phyloP scores from a whole-genome alignment of 2,113 vertebrate genomes.

The Mellivora capensis region DNA sequence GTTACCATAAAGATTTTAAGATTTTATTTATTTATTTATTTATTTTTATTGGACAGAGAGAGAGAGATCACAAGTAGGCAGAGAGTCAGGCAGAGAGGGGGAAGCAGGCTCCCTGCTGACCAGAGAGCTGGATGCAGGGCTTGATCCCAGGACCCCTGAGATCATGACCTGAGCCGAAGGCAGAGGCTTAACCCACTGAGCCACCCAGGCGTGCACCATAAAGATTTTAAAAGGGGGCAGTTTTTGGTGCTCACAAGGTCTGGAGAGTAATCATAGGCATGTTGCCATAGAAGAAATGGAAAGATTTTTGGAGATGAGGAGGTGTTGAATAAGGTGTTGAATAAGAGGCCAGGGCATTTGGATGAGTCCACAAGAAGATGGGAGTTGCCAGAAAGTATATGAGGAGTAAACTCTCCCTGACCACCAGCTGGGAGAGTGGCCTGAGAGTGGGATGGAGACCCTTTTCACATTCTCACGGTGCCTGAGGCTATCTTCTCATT shows the following conservation, averaged over 20 bases:
- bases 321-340: background rate
- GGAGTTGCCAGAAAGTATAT: background rate
- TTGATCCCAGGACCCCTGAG: too few relatives aligned
- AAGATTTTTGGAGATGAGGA: background rate
- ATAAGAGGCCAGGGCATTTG: background rate
- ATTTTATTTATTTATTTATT: background rate
- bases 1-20: background rate
- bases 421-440: background rate
- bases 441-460: background rate
- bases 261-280: background rate
- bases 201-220: background rate
- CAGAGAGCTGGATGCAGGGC: too few relatives aligned
- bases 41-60: too few relatives aligned
- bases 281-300: background rate
- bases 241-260: background rate
- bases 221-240: background rate
- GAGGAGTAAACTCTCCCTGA: background rate
- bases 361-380: background rate
- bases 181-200: too few relatives aligned
- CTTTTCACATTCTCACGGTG: background rate
- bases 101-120: too few relatives aligned
- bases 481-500: background rate
- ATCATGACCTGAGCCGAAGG: too few relatives aligned
- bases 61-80: too few relatives aligned
- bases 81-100: too few relatives aligned